These are phyloP conservation scores for Drosophila sp. DNA, from an alignment of 1,140 invertebrate genomes.

Conservation along the genomic window DNA sequence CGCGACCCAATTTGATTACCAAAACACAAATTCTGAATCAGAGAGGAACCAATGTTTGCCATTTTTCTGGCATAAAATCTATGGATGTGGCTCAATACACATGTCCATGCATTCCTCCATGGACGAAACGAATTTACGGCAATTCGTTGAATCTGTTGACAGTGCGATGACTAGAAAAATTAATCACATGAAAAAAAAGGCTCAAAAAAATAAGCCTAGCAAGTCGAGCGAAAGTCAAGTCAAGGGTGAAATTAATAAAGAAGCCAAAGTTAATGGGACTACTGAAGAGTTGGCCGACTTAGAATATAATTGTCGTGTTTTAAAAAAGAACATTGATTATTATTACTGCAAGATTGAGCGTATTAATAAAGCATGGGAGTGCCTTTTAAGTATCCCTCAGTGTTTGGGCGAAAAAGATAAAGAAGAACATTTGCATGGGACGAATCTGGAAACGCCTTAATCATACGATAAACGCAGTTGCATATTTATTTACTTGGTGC, in stretches of 20 bases:
- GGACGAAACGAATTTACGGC: background rate
- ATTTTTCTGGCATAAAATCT: background rate
- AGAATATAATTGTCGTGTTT: background rate
- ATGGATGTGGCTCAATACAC: background rate
- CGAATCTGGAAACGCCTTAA: background rate
- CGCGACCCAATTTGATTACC: too few relatives aligned
- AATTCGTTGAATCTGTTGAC: background rate
- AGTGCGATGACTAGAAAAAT: background rate
- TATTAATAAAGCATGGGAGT: background rate
- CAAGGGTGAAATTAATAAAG: background rate
- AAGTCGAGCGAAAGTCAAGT: background rate
- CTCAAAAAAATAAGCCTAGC: background rate
- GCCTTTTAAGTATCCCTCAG: background rate
- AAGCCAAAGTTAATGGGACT: background rate
- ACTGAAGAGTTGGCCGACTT: background rate
- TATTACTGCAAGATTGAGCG: background rate
- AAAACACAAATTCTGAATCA: background rate
- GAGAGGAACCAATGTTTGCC: background rate
- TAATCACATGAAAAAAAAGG: background rate
- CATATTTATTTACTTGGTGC: too few relatives aligned
- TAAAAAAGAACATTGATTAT: background rate
- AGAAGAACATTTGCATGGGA: background rate
- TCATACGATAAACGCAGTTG: too few relatives aligned
- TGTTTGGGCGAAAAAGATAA: background rate
- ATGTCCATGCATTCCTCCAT: background rate